These are phyloP conservation scores for Antheraea pernyi DNA, from an alignment of 1,140 invertebrate genomes.

Conservation along the genomic window DNA sequence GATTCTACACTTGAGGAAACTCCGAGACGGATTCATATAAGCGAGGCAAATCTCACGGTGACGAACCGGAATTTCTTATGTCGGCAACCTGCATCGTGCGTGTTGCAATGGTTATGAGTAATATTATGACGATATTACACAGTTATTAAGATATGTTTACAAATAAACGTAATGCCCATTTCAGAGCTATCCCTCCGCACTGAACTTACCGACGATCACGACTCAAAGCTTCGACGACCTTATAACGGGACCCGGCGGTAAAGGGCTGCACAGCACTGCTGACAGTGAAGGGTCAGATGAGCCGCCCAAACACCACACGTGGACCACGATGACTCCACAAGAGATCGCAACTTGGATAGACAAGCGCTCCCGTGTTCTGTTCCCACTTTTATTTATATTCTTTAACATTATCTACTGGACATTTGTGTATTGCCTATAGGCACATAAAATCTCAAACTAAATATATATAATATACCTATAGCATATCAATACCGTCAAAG, in stretches of 20 bases:
- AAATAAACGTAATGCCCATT: slow-evolving; percentile 27
- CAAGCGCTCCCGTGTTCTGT: slow-evolving; percentile 86
- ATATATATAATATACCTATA: no score
- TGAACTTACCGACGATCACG: slow-evolving; percentile 82
- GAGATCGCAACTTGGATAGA: slow-evolving; percentile 94
- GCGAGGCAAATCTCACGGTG: no score
- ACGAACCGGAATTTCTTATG: no score
- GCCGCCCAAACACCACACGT: slow-evolving; percentile 76
- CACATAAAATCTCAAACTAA: no score
- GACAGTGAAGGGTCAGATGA: slow-evolving; percentile 63
- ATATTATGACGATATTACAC: no score
- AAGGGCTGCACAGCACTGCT: slow-evolving; percentile 34
- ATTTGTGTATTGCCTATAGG: slow-evolving; percentile 82
- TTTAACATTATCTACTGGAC: slow-evolving; percentile 94
- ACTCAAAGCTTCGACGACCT: slow-evolving; percentile 83
- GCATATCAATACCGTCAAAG: neutral
- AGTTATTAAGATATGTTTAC: neutral
- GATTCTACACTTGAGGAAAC: no score
- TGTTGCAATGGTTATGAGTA: no score
- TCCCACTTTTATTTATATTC: slow-evolving; percentile 88
- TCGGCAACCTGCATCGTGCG: no score
- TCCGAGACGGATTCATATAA: no score
- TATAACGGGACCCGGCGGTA: slow-evolving; percentile 58
- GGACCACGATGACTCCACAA: slow-evolving; percentile 92
- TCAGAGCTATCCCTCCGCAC: slow-evolving; percentile 83